Base-by-base conservation (phyloP, 2,888 invertebrate species). In the Oligia latruncula region DNA sequence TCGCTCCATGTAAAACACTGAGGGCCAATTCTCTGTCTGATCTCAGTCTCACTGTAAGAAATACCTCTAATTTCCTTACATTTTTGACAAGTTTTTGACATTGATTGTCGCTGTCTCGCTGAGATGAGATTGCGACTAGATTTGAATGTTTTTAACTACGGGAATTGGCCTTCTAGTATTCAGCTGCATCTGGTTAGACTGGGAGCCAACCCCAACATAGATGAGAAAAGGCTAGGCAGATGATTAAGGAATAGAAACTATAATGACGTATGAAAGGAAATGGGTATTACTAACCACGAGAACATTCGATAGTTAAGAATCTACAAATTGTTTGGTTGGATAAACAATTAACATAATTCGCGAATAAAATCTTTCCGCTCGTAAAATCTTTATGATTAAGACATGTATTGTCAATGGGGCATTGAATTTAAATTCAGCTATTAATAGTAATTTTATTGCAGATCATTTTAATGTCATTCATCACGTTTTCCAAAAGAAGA, bases 291-390 rank as follows among this genome's bases (percentile, higher is more conserved):
- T 29, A 3, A 43, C 5, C 23, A n/a, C 20, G 5, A 11, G 43
- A 55, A 78, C 40, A 78, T 55, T 65, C 43, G 11, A 64, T 8
- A 64, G 62, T 17, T 43, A 17, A 65, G 9, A 35, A 55, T 40
- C n/a, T 29, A 60, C 15, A n/a, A 60, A 76, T 29, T 76, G 23
- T 76, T 60, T 35, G 3, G n/a, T 76, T 9, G 13, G 46, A 67
- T 80, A 35, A 83, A 60, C n/a, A 15, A 67, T 58, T 55, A 23
- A 11, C 0, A 71, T 72, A 29, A 40, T 17, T 40, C 23, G 20
- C 15, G 43, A 82, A 74, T 65, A 23, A 65, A 82, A 77, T 60
- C 8, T 67, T 77, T 77, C 83, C 66, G 60, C 77, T 80, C 77
- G 60, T 80, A 67, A 77, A 62, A 60, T 49, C 2, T 82, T 43